Evolutionary conservation across 1,140 invertebrate genomes (phyloP).

Genomic region (Pachypeltis micranthus): DNA sequence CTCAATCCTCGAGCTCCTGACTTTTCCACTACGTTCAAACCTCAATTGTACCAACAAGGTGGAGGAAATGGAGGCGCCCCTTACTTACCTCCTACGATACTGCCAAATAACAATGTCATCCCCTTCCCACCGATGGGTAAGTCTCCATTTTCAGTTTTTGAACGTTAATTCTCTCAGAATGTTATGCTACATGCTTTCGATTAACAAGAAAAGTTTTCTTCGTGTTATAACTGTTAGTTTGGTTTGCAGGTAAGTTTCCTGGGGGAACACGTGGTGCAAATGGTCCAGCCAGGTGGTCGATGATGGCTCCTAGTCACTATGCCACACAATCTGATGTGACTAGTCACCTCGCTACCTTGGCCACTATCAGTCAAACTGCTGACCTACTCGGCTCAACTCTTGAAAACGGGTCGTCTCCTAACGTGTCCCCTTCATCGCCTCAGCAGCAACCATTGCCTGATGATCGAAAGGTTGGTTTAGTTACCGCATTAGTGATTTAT

Average conservation of each 20-base stretch:
- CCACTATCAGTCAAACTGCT: slow-evolving; percentile 35
- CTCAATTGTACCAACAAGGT: slow-evolving; percentile 27
- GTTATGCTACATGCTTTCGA: no score
- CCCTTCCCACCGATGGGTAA: slow-evolving; percentile 22
- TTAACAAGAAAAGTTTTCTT: no score
- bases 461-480: slow-evolving; percentile 5
- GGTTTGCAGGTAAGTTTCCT: not conserved
- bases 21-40: slow-evolving; percentile 45
- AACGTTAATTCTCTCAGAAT: no score
- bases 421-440: slow-evolving; percentile 47
- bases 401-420: slow-evolving; percentile 38
- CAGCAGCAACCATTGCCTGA: slow-evolving; percentile 29
- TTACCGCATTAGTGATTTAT: no score
- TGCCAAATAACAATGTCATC: slow-evolving; percentile 24
- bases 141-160: slow-evolving; percentile 14
- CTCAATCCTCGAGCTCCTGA: slow-evolving; percentile 80
- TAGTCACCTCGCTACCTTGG: slow-evolving; percentile 33
- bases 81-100: slow-evolving; percentile 26
- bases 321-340: slow-evolving; percentile 26
- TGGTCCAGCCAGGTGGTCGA: slow-evolving; percentile 30
- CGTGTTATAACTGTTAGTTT: no score
- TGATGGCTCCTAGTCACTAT: no score
- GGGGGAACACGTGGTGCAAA: slow-evolving; percentile 31
- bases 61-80: slow-evolving; percentile 18
- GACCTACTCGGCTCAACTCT: slow-evolving; percentile 39